A percentile compares a stretch with the other conserved stretches of the same genome.
These are phyloP conservation scores for Brachionus calyciflorus DNA, from an alignment of 1,140 invertebrate species.

Conservation along the genomic window DNA sequence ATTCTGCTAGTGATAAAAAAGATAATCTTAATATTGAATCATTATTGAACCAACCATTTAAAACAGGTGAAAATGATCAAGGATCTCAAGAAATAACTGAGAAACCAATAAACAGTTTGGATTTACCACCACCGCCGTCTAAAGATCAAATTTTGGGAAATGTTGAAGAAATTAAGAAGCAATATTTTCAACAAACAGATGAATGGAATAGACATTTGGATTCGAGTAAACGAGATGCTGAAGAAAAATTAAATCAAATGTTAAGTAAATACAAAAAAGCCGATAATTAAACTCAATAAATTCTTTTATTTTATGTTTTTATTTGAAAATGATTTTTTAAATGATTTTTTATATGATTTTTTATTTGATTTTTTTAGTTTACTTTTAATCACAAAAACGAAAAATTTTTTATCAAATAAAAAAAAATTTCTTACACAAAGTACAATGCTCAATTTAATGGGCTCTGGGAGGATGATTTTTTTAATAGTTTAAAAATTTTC, in stretches of 20 bases:
- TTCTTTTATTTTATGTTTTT: constrained; percentile 9
- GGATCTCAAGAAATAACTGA: neutral
- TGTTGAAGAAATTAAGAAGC: constrained; percentile 46
- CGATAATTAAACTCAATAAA: neutral
- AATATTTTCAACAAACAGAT: constrained; percentile 42
- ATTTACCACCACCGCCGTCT: constrained; percentile 43
- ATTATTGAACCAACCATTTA: constrained; percentile 28
- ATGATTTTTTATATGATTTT: too few relatives aligned
- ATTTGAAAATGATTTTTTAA: neutral
- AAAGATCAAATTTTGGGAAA: constrained; percentile 44
- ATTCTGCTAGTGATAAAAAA: neutral
- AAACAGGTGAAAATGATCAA: neutral
- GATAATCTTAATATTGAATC: constrained; percentile 20
- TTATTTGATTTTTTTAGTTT: too few relatives aligned
- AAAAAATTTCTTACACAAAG: too few relatives aligned
- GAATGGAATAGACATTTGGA: constrained; percentile 40
- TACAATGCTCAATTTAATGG: too few relatives aligned
- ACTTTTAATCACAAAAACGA: too few relatives aligned
- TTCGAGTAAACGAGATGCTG: constrained; percentile 35
- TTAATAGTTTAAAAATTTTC: too few relatives aligned
- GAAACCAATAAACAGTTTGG: constrained; percentile 22
- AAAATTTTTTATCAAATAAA: too few relatives aligned
- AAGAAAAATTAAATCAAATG: constrained; percentile 46
- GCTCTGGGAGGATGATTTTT: too few relatives aligned
- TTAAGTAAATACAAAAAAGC: constrained; percentile 10